Conservation (phyloP, 2,113 vertebrate genomes). For the Callopanchax toddi region DNA sequence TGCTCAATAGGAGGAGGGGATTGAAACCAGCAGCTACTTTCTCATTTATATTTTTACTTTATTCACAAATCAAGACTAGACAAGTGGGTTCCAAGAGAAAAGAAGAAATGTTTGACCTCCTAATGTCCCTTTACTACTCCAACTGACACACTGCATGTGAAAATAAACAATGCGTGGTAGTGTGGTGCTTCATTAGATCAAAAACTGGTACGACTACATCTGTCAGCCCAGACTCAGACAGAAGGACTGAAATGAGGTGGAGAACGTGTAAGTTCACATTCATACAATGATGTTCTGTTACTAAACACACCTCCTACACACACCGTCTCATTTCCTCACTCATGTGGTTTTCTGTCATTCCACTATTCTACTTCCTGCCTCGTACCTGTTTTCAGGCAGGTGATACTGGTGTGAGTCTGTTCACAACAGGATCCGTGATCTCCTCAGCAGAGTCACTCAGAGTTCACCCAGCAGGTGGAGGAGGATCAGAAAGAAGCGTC, state of each 20-base stretch:
- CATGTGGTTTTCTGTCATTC: constrained; percentile 36
- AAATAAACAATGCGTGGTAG: constrained; percentile 5
- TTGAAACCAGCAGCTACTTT: not conserved
- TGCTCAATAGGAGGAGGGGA: too few relatives aligned
- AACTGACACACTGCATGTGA: not conserved
- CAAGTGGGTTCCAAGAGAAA: not conserved
- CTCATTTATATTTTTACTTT: not conserved
- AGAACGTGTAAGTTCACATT: not conserved
- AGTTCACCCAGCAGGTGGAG: constrained; percentile 70
- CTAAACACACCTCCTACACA: not conserved
- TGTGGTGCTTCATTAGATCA: constrained; percentile 40
- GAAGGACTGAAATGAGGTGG: not conserved
- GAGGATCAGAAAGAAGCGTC: constrained; percentile 66
- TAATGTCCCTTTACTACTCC: constrained; percentile 5
- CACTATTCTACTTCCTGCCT: constrained; percentile 50
- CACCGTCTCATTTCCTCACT: constrained; percentile 3
- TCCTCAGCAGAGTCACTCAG: constrained; percentile 57
- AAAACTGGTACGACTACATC: constrained; percentile 49
- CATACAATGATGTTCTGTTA: constrained; percentile 10
- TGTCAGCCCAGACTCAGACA: constrained; percentile 30
- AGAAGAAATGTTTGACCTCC: too few relatives aligned
- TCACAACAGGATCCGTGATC: constrained; percentile 44
- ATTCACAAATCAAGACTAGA: not conserved
- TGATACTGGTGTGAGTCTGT: constrained; percentile 29
- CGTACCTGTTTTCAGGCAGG: constrained; percentile 36